Evolutionary conservation across 1,140 invertebrate species (phyloP).

Genomic region (Zaprionus capensis): DNA sequence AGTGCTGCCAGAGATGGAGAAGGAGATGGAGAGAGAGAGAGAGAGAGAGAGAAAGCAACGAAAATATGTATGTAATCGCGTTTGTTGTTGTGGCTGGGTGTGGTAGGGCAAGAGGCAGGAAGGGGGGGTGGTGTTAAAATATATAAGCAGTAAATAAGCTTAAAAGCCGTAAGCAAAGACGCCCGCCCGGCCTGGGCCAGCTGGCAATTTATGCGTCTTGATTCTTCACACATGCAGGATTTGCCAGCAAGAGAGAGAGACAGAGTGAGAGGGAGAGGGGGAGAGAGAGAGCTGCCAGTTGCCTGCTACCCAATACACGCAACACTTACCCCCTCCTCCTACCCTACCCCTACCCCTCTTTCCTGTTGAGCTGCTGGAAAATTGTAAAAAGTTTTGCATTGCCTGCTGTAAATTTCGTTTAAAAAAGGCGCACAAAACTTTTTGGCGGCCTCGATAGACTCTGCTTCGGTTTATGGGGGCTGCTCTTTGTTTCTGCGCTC

Average conservation of each 20-base stretch:
- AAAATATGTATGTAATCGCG: slow-evolving; percentile 47
- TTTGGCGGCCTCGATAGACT: slow-evolving; percentile 69
- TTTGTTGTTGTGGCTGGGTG: slow-evolving; percentile 23
- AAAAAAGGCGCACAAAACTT: slow-evolving; percentile 65
- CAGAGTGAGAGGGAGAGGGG: not conserved
- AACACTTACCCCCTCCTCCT: not conserved
- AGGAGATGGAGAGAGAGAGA: slow-evolving; percentile 12
- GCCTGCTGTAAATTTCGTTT: slow-evolving; percentile 73
- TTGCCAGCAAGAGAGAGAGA: slow-evolving; percentile 4
- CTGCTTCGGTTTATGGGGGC: slow-evolving; percentile 41
- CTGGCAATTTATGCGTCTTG: slow-evolving; percentile 74
- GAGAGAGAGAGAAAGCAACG: not conserved
- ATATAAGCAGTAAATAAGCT: slow-evolving; percentile 82
- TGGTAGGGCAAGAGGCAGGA: not conserved
- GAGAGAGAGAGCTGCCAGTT: slow-evolving; percentile 2
- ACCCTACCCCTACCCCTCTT: not conserved
- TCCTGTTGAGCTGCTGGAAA: slow-evolving; percentile 25
- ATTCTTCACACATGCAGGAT: slow-evolving; percentile 71
- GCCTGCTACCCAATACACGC: not conserved
- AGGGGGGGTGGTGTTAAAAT: slow-evolving; percentile 57
- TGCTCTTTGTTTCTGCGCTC: slow-evolving; percentile 46
- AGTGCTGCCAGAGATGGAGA: slow-evolving; percentile 43
- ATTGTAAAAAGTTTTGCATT: slow-evolving; percentile 53
- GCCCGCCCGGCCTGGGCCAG: slow-evolving; percentile 44
- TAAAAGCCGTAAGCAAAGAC: slow-evolving; percentile 56